Base-by-base conservation (phyloP, 2,113 vertebrate species). In the Pungitius pungitius region DNA sequence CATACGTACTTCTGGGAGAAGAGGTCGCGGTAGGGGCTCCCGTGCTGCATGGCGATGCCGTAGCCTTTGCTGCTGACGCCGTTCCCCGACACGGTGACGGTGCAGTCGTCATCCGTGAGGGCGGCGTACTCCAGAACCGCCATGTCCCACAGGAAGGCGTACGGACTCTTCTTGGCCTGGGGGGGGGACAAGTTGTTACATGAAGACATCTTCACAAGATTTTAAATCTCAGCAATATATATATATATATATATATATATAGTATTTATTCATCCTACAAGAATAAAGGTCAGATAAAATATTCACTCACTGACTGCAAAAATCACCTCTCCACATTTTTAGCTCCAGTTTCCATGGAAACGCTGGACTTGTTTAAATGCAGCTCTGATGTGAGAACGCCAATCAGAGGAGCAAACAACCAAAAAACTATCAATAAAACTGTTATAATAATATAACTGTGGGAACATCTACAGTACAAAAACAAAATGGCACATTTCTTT, bases 1-100 rank as follows among this genome's bases (percentile, higher is more conserved):
- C n/a, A n/a, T n/a, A n/a, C n/a, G n/a, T n/a, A n/a, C 98, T 97
- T 98, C 90, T 99, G 98, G 0, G 97, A 98, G 92, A 99, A 98
- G 64, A 99, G 94, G 83, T 99, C 98, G 71, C 98, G 91, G 91
- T 99, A 99, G n/a, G 98, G 98, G 83, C 97, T 99, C 75, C 98
- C 98, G 20, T 99, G 98, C 85, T 99, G 98, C 81, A 99, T 93
- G 26, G 97, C 98, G 26, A 99, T 95, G 64, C 98, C 98, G 0
- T 99, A 99, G 78, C 98, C 98, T 92, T 98, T 98, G 90, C 96
- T 99, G 93, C 97, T 98, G 91, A 97, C 90, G 87, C 96, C 95
- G 92, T 92, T 96, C 27, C 96, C 95, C 0, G 96, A 94, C 88
- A 98, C 96, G 0, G 96, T 97, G 92, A 99, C 88, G 1, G 96